Percentiles rank a stretch among this genome's conserved stretches.
Evolutionary conservation across 30 jellyfish, hydroid and myxozoan species (phyloP).

Genomic region (Catostylus mosaicus): DNA sequence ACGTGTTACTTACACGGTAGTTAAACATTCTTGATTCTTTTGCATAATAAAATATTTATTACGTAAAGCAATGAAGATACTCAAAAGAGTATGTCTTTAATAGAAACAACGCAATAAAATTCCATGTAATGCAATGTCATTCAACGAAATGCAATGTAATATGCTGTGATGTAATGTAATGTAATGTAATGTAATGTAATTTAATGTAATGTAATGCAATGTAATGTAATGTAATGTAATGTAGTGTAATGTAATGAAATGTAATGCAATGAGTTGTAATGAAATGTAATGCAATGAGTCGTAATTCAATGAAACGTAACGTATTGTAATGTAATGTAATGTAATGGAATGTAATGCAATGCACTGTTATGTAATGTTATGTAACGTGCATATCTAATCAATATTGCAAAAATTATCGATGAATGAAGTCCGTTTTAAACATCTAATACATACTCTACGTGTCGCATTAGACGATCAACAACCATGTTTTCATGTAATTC

Average conservation of each 20-base stretch:
- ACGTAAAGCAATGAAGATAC: neutral
- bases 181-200: neutral
- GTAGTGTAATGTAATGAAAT: too few species aligned
- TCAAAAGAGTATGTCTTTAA: neutral
- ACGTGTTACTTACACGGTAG: neutral
- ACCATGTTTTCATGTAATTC: constrained; percentile 75
- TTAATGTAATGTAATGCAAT: neutral
- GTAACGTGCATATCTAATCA: neutral
- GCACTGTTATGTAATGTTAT: neutral
- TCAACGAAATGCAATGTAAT: neutral
- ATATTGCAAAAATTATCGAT: neutral
- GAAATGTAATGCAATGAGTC: neutral
- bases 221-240: neutral
- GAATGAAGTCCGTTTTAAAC: neutral
- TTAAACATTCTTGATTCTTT: neutral
- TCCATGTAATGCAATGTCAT: neutral
- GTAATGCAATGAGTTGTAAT: neutral
- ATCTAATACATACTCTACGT: constrained; percentile 66
- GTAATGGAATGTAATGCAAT: neutral
- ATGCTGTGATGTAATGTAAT: neutral
- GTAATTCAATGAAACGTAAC: neutral
- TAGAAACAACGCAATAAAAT: neutral
- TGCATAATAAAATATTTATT: too few species aligned
- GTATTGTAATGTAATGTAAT: neutral
- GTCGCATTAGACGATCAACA: constrained; percentile 69